Evolutionary conservation across 1,140 invertebrate genomes (phyloP).

Genomic region (Drosophila eugracilis): DNA sequence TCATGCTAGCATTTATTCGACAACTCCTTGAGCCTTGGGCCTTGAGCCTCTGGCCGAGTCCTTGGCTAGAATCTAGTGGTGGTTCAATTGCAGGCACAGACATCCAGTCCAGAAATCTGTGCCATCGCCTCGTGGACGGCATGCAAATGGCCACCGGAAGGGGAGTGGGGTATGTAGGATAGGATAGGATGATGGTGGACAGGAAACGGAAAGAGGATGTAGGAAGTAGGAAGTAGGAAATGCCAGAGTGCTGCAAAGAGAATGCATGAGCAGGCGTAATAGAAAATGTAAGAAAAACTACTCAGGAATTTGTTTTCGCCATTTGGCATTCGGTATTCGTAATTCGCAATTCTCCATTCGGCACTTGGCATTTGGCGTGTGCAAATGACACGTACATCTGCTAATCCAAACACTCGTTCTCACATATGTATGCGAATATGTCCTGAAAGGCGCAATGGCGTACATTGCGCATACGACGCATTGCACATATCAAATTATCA

Average conservation of each 20-base stretch:
- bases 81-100: constrained; percentile 28
- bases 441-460: constrained; percentile 1
- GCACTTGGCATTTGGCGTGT: constrained; percentile 40
- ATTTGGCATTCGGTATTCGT: constrained; percentile 21
- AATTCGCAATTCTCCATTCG: constrained; percentile 6
- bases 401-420: constrained; percentile 42
- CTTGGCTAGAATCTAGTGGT: constrained; percentile 26
- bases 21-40: constrained; percentile 27
- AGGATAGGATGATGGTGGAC: neutral
- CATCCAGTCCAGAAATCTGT: constrained; percentile 39
- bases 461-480: constrained; percentile 48
- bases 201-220: constrained; percentile 11
- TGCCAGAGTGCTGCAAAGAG: constrained; percentile 41
- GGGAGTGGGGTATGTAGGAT: neutral
- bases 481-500: constrained; percentile 45
- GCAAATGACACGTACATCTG: constrained; percentile 48
- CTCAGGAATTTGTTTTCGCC: constrained; percentile 48
- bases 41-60: constrained; percentile 20
- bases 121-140: constrained; percentile 30
- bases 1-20: constrained; percentile 18
- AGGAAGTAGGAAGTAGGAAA: constrained; percentile 29
- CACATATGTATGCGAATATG: constrained; percentile 14
- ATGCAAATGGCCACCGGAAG: constrained; percentile 30
- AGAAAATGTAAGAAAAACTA: constrained; percentile 47
- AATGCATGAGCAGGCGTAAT: constrained; percentile 49